Conservation (phyloP, 2,888 invertebrate genomes). For the Keiferia lycopersicella region DNA sequence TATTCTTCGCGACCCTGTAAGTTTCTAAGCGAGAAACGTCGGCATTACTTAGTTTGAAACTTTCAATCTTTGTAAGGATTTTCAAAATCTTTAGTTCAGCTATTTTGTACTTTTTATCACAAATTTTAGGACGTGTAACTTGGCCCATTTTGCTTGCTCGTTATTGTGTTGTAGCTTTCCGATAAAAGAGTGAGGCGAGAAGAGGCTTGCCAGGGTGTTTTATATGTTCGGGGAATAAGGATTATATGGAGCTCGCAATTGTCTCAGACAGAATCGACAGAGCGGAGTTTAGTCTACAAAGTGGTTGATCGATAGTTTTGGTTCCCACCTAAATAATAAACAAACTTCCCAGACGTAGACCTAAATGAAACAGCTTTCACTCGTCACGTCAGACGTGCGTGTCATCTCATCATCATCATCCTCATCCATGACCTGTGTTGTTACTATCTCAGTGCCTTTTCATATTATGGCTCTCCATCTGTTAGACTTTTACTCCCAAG, state of each 20-base stretch:
- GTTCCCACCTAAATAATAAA: too few species aligned
- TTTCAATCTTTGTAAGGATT: conserved; percentile 62
- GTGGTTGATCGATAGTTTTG: neutral
- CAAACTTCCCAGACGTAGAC: too few species aligned
- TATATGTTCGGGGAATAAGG: conserved; percentile 45
- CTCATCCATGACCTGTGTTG: too few species aligned
- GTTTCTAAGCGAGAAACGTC: conserved; percentile 52
- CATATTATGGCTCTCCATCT: too few species aligned
- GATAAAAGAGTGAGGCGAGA: conserved; percentile 22
- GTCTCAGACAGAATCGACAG: too few species aligned
- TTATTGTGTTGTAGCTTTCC: neutral
- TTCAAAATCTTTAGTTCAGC: conserved; percentile 63
- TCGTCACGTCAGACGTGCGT: too few species aligned
- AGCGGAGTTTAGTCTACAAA: too few species aligned
- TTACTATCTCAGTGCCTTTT: too few species aligned
- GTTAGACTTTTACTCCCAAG: too few species aligned
- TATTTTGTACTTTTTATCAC: conserved; percentile 62
- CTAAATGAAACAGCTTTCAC: too few species aligned
- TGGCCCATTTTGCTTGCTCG: conserved; percentile 48
- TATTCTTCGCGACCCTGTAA: conserved; percentile 29
- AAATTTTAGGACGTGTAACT: conserved; percentile 45
- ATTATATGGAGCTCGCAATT: conserved; percentile 38
- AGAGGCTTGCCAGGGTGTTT: conserved; percentile 37
- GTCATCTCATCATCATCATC: too few species aligned
- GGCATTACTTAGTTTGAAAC: conserved; percentile 52